Conservation (phyloP, 2,797 vertebrate species). For the Micromesistius poutassou region DNA sequence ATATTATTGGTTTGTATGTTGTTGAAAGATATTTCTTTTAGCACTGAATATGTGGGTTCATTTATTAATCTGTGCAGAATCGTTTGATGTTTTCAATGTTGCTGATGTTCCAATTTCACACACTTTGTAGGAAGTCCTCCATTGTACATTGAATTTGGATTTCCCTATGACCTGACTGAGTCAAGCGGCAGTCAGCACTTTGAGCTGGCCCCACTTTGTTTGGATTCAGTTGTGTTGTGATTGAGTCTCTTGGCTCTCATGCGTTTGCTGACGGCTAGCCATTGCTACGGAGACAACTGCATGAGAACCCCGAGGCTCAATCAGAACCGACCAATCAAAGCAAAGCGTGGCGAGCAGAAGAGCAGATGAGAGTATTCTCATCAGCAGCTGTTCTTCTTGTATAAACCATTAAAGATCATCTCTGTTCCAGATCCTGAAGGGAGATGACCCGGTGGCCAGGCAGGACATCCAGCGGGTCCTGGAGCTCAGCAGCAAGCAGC, state of each 20-base stretch:
- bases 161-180: neutral
- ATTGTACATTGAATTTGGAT: neutral
- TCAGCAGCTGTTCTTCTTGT: neutral
- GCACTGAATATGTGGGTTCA: neutral
- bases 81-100: neutral
- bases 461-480: constrained; percentile 90
- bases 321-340: neutral
- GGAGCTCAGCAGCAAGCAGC: constrained; percentile 93
- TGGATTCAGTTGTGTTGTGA: neutral
- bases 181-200: neutral
- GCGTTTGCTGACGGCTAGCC: neutral
- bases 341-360: neutral
- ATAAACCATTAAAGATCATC: neutral
- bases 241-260: neutral
- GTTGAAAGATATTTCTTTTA: neutral
- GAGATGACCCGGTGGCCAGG: constrained; percentile 86
- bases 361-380: neutral
- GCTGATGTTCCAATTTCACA: neutral
- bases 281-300: neutral
- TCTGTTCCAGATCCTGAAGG: constrained; percentile 85
- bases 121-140: neutral
- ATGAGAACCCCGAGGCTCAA: neutral
- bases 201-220: neutral
- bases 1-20: neutral
- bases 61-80: neutral